Evolutionary conservation across 2,888 invertebrate species (phyloP).

Genomic region (Sphaerophoria rueppellii): DNA sequence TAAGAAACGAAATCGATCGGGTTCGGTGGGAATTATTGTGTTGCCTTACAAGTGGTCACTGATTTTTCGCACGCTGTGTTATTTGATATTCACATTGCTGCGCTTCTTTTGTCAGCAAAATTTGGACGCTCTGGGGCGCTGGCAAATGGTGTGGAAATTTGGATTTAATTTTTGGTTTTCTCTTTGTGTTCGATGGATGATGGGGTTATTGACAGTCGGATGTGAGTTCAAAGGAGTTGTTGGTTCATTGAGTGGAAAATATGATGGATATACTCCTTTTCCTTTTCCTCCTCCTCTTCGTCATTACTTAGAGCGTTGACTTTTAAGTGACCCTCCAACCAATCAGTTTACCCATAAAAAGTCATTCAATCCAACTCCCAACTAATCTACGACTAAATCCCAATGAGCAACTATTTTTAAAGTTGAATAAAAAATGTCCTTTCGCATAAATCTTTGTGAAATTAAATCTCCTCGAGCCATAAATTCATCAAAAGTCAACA

Average conservation of each 20-base stretch:
- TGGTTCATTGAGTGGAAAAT: constrained; percentile 9
- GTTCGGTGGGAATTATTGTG: constrained; percentile 59
- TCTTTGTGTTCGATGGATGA: background rate
- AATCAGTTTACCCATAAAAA: too few relatives aligned
- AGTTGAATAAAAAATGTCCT: constrained; percentile 70
- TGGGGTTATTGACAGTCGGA: constrained; percentile 25
- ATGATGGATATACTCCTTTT: too few relatives aligned
- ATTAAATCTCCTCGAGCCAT: constrained; percentile 66
- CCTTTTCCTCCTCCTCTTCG: too few relatives aligned
- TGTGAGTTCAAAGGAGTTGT: constrained; percentile 38
- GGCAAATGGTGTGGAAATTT: constrained; percentile 69
- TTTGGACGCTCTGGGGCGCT: constrained; percentile 8
- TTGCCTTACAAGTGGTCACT: constrained; percentile 67
- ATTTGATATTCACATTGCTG: constrained; percentile 32
- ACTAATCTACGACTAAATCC: constrained; percentile 13
- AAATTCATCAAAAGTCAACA: constrained; percentile 72
- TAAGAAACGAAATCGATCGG: constrained; percentile 67
- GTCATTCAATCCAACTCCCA: background rate
- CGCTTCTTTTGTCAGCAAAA: too few relatives aligned
- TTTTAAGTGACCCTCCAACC: too few relatives aligned
- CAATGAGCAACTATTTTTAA: constrained; percentile 16
- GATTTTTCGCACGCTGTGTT: constrained; percentile 71
- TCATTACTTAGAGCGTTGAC: too few relatives aligned
- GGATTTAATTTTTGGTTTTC: constrained; percentile 52
- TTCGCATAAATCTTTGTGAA: constrained; percentile 72